Evolutionary conservation across 2,113 vertebrate species (phyloP).

Genomic region (Oncorhynchus gorbuscha): DNA sequence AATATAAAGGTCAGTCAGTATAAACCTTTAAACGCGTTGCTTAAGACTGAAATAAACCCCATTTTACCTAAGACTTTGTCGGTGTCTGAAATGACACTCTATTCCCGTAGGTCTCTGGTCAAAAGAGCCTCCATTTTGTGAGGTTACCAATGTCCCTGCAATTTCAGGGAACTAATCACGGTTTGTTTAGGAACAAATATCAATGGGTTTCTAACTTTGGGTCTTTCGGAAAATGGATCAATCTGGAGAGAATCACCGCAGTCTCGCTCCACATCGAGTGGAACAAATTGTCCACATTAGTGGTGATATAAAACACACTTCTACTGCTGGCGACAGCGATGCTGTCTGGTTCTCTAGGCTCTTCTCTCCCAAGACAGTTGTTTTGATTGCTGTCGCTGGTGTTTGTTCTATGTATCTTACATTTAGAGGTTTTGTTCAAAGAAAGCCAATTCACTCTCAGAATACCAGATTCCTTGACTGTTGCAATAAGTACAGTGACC

Average conservation of each 20-base stretch:
- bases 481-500: no score
- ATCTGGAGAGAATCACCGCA: conserved; percentile 22
- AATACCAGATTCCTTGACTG: not conserved
- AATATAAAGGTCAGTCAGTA: no score
- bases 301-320: conserved; percentile 21
- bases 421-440: not conserved
- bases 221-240: conserved; percentile 25
- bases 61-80: no score
- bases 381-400: conserved; percentile 4
- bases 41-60: no score
- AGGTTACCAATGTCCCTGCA: not conserved
- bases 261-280: conserved; percentile 32
- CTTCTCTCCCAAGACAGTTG: conserved; percentile 17
- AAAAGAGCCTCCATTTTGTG: not conserved
- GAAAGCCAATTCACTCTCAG: not conserved
- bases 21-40: no score
- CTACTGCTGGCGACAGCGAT: not conserved
- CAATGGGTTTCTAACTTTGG: conserved; percentile 5
- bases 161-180: conserved; percentile 22
- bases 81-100: no score
- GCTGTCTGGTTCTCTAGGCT: not conserved
- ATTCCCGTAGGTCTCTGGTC: no score
- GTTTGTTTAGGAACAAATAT: conserved; percentile 35
- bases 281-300: conserved; percentile 44
- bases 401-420: not conserved